Evolutionary conservation across 2,888 invertebrate genomes (phyloP).

Genomic region (Cylloceria caligata): DNA sequence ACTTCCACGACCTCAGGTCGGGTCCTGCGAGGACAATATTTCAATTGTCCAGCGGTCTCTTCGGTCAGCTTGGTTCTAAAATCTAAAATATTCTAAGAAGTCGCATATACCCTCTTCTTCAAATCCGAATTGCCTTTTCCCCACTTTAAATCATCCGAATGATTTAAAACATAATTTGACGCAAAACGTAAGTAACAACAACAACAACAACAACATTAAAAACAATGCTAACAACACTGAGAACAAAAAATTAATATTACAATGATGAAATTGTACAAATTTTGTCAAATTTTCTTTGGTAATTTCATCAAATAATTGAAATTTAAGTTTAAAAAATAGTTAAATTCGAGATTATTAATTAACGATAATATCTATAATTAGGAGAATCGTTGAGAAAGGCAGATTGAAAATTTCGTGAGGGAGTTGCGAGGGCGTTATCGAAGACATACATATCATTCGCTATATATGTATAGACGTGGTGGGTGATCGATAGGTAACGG

Average conservation of each 20-base stretch:
- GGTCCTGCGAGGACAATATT: conserved; percentile 2
- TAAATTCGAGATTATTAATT: background rate
- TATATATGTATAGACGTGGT: background rate
- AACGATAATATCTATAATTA: background rate
- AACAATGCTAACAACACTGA: too few relatives aligned
- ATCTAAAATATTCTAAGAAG: conserved; percentile 9
- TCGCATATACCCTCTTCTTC: background rate
- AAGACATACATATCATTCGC: background rate
- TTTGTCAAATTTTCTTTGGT: too few relatives aligned
- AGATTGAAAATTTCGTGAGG: conserved; percentile 1
- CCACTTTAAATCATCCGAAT: background rate
- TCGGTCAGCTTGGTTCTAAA: background rate
- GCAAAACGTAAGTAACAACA: background rate
- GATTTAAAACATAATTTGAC: background rate
- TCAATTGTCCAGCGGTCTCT: conserved; percentile 3
- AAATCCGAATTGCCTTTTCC: background rate
- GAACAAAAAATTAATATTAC: too few relatives aligned
- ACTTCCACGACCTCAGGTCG: background rate
- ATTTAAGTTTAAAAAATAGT: too few relatives aligned
- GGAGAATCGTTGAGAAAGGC: background rate
- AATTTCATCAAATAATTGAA: too few relatives aligned
- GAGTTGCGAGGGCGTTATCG: conserved; percentile 4
- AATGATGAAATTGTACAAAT: too few relatives aligned
- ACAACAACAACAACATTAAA: too few relatives aligned
- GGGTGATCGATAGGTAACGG: conserved; percentile 48